Base-by-base conservation (phyloP, 2,797 vertebrate genomes). In the Ficedula albicollis region DNA sequence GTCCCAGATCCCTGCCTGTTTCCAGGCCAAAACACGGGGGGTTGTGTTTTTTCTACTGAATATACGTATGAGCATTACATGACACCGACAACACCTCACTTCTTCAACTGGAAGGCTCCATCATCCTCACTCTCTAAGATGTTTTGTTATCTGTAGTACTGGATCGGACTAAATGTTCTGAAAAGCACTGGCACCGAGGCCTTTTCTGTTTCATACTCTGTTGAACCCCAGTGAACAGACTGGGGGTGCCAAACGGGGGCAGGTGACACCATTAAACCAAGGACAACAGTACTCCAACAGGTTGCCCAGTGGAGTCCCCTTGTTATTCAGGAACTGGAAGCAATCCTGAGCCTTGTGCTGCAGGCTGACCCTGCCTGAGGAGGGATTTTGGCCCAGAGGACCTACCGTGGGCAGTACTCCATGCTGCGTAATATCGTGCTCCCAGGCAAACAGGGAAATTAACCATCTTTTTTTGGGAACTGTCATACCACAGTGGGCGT, bases 361-460 rank as follows among this genome's bases (percentile, higher is more conserved):
- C 1, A 5, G 15, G 38, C 52, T 34, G 29, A 13, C n/a, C 4
- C 29, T 15, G 51, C 39, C 1, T 1, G 52, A 11, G 58, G 51
- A 20, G 30, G 58, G 39, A 16, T 38, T 25, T 3, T 10, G 64
- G 29, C 26, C 23, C 29, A 13, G 49, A 9, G 3, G 49, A 19
- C 3, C 15, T 32, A 1, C 23, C 1, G 58, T 0, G 51, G 18
- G 6, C 1, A 10, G 15, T 0, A 3, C 4, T 18, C 16, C 41
- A 0, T 0, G 41, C 30, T 5, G 10, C 0, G 0, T 2, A 21
- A 8, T 29, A 11, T 0, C 3, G 2, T 2, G 13, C 39, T 54
- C 29, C 29, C 2, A 9, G 25, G 25, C 3, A 13, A 11, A 27
- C 30, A 8, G 48, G 15, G 44, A 51, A 27, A 30, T 1, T 2